Evolutionary conservation across 2,797 vertebrate species (phyloP).

Genomic region (Holocentrus rufus): DNA sequence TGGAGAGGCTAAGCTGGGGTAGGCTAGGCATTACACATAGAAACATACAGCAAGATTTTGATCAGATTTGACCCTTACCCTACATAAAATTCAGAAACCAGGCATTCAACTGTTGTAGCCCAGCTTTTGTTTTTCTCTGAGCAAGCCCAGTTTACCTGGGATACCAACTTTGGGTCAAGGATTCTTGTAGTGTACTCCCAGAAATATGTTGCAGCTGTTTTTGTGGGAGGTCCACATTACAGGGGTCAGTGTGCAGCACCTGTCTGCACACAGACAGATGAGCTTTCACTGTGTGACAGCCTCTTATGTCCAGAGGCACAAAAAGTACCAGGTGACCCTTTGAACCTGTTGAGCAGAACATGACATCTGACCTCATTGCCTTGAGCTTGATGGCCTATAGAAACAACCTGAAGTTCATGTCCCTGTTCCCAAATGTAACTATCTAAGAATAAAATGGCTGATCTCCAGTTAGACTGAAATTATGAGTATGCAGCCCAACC

Average conservation of each 20-base stretch:
- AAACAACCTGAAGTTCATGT: slow-evolving; percentile 77
- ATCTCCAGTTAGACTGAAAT: slow-evolving; percentile 3
- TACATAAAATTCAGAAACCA: too few species aligned
- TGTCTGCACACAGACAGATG: slow-evolving; percentile 54
- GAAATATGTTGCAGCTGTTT: slow-evolving; percentile 44
- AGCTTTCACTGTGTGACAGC: slow-evolving; percentile 61
- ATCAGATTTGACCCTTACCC: background rate
- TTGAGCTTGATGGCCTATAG: slow-evolving; percentile 62
- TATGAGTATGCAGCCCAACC: background rate
- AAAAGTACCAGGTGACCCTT: slow-evolving; percentile 67
- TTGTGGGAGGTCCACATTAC: slow-evolving; percentile 60
- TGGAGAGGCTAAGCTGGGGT: too few species aligned
- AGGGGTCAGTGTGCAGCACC: slow-evolving; percentile 56
- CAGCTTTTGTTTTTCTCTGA: slow-evolving; percentile 28
- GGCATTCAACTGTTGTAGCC: background rate
- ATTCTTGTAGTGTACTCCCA: slow-evolving; percentile 13
- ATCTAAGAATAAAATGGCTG: background rate
- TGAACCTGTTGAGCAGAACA: slow-evolving; percentile 74
- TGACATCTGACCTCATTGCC: slow-evolving; percentile 74
- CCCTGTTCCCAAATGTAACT: slow-evolving; percentile 56
- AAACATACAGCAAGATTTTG: background rate
- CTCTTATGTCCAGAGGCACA: slow-evolving; percentile 62
- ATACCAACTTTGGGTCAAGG: slow-evolving; percentile 7
- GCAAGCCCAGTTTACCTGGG: background rate
- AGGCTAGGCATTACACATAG: background rate